These are phyloP conservation scores for Rhodophaea formosa DNA, from an alignment of 2,888 invertebrate species.

Conservation along the genomic window DNA sequence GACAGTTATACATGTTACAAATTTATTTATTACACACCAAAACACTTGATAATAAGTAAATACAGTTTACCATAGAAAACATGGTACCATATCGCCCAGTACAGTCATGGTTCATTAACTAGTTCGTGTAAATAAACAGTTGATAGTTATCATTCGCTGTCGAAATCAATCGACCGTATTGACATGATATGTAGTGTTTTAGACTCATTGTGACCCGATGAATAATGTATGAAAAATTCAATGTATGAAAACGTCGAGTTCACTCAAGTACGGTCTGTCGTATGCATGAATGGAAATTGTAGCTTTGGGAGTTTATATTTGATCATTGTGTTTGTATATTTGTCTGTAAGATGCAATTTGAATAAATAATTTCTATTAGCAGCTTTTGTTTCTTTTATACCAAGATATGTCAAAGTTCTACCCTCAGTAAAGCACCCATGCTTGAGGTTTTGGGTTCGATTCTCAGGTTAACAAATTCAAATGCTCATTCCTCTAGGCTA, in stretches of 20 bases:
- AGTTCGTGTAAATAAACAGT: conserved; percentile 15
- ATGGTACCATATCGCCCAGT: conserved; percentile 3
- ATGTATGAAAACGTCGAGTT: conserved; percentile 6
- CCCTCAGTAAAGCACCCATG: background rate
- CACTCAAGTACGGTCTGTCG: conserved; percentile 9
- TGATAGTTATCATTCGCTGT: conserved; percentile 15
- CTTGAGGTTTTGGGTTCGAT: background rate
- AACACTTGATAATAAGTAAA: too few relatives aligned
- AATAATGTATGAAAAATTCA: conserved; percentile 8
- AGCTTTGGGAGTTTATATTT: conserved; percentile 1
- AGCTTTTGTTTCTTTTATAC: background rate
- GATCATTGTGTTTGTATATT: conserved; percentile 3
- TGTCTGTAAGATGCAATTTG: background rate
- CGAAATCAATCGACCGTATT: conserved; percentile 18
- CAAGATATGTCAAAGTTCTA: background rate
- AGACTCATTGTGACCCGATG: conserved; percentile 5
- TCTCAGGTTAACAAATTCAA: too few relatives aligned
- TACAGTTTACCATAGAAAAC: background rate
- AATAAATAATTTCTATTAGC: background rate
- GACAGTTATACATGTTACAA: too few relatives aligned
- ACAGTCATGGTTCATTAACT: conserved; percentile 16
- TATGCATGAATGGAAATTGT: conserved; percentile 11
- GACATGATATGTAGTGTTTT: conserved; percentile 19
- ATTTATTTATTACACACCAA: too few relatives aligned
- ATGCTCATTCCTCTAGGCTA: too few relatives aligned